Conservation (phyloP, 2,113 vertebrate genomes). For the Serilophus lunatus region DNA sequence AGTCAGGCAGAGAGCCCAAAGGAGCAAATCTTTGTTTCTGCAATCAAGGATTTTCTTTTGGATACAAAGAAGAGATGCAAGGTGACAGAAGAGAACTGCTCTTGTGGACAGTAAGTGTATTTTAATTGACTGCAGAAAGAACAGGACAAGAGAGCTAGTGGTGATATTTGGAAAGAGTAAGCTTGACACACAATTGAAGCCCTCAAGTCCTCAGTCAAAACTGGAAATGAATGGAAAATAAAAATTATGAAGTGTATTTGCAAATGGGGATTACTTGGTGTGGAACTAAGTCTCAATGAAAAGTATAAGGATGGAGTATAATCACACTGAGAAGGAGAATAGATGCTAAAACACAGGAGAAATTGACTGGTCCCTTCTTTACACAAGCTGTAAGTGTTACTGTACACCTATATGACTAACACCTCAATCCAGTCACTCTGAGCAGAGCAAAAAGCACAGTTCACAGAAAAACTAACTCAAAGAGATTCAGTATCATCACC, state of each 20-base stretch:
- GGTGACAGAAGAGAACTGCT: neutral
- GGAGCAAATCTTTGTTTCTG: neutral
- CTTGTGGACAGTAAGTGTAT: neutral
- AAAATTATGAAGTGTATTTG: neutral
- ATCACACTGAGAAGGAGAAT: neutral
- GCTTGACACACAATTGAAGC: neutral
- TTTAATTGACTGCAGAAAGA: neutral
- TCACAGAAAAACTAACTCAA: neutral
- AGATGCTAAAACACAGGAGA: neutral
- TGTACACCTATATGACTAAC: neutral
- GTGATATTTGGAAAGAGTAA: neutral
- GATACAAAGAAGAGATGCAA: neutral
- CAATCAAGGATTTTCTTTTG: neutral
- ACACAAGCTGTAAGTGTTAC: no score
- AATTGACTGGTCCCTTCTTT: neutral
- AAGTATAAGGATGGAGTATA: neutral
- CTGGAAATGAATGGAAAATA: neutral
- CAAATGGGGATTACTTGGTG: neutral
- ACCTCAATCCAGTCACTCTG: neutral
- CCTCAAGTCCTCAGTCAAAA: neutral
- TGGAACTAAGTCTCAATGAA: neutral
- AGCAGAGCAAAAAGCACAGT: neutral
- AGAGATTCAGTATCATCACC: neutral
- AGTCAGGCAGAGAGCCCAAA: neutral
- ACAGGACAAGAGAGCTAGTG: neutral